Base-by-base conservation (phyloP, 2,113 vertebrate species). In the Conger conger region DNA sequence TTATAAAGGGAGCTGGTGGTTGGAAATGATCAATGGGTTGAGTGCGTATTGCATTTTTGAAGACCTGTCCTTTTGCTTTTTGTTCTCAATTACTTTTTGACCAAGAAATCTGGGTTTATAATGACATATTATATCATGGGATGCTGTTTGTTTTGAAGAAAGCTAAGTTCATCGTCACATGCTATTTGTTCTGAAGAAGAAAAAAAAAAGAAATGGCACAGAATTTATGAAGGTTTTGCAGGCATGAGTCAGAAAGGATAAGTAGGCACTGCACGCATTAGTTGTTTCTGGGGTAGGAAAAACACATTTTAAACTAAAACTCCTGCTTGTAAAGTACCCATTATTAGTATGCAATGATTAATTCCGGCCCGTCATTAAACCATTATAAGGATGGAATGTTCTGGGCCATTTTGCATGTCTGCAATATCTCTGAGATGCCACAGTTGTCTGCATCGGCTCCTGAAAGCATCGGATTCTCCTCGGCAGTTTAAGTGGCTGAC, bases 331-430 rank as follows among this genome's bases (percentile, higher is more conserved):
- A 42, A 80, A 80, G 37, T 45, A 80, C 4, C 1, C 4, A 42
- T 42, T 42, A 42, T 42, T 42, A 0, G 40, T 42, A 42, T 45
- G 37, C 79, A 80, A 45, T 80, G 27, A 80, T 80, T 42, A 37
- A 80, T 42, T 27, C 20, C 27, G n/a, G n/a, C n/a, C n/a, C n/a
- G n/a, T 73, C 27, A 73, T 85, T 85, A 80, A 80, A 42, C 79
- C 45, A 80, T 80, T 20, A 20, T 27, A 63, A 20, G 27, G 9
- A 13, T 8, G 27, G n/a, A 79, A 60, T 78, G 33, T 54, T 76
- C 17, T 73, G 17, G 76, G 38, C n/a, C 38, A 30, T 54, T 45
- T 33, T 13, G 23, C 80, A 57, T 54, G 17, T 33, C n/a, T 57
- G 50, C 50, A 27, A 57, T 20, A 54, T 54, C 45, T 54, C 30